Evolutionary conservation across 2,888 invertebrate species (phyloP).

Genomic region (Gymnoscelis rufifasciata): DNA sequence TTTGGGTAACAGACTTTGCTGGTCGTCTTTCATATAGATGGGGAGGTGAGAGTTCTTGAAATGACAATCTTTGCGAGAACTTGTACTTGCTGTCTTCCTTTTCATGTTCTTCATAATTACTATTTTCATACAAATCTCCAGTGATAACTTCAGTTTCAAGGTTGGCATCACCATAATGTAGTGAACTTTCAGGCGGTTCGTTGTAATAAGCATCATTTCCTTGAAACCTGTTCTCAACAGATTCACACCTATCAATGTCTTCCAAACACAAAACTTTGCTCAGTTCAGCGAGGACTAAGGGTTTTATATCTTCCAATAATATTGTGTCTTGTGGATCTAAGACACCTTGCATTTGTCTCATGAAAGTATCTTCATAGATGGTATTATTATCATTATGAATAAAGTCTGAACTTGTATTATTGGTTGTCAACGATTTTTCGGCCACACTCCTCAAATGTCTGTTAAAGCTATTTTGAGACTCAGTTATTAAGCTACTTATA

Average conservation of each 20-base stretch:
- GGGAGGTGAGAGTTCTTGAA: slow-evolving; percentile 27
- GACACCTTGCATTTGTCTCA: slow-evolving; percentile 83
- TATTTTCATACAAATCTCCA: slow-evolving; percentile 16
- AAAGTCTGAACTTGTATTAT: slow-evolving; percentile 62
- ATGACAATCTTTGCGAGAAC: slow-evolving; percentile 23
- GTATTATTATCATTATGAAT: slow-evolving; percentile 81
- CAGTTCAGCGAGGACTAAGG: slow-evolving; percentile 79
- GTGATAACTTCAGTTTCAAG: slow-evolving; percentile 21
- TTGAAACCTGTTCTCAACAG: slow-evolving; percentile 34
- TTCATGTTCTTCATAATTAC: neutral
- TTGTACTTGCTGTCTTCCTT: slow-evolving; percentile 13
- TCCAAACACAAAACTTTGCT: slow-evolving; percentile 75
- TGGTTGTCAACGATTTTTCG: slow-evolving; percentile 59
- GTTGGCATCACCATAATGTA: slow-evolving; percentile 30
- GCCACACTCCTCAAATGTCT: slow-evolving; percentile 67
- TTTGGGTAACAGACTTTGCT: slow-evolving; percentile 30
- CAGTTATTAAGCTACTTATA: slow-evolving; percentile 69
- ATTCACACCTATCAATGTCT: slow-evolving; percentile 55
- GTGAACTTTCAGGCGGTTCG: slow-evolving; percentile 28
- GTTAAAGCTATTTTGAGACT: slow-evolving; percentile 71
- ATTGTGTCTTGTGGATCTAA: slow-evolving; percentile 79
- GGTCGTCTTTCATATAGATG: slow-evolving; percentile 48
- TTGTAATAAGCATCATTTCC: slow-evolving; percentile 34
- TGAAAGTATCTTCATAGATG: slow-evolving; percentile 85
- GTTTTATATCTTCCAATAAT: slow-evolving; percentile 78